Base-by-base conservation (phyloP, 2,113 vertebrate genomes). In the Trematocara marginatum region DNA sequence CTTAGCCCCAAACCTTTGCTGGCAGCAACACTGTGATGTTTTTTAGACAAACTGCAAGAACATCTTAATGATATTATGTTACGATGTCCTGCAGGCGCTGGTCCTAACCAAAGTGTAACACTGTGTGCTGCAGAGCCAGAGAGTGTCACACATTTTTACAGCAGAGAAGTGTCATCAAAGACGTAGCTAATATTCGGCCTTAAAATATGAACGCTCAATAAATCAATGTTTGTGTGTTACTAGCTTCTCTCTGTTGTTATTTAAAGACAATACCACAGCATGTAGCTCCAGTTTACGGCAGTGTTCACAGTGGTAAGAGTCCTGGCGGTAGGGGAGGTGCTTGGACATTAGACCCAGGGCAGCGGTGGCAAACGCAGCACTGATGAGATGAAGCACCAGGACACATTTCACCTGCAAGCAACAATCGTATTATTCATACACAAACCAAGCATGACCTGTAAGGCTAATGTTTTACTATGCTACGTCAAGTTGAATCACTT, bases 221-320 rank as follows among this genome's bases (percentile, higher is more conserved):
- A 42, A 3, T 6, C 0, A 1, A 0, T 9, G 54, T 42, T 35
- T 57, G 20, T n/a, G 6, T 10, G 51, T 40, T 40, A n/a, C 10
- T 52, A 59, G 23, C 16, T 47, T 71, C 31, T 76, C 3, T 74
- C 18, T 71, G 51, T 42, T 23, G 8, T 26, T 11, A 64, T 18
- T 56, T 29, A 49, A 52, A 45, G 45, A 53, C 47, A 42, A 83
- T 96, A 97, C 96, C 96, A 96, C 96, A 6, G 96, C 92, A 3
- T 95, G 95, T 4, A 95, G 93, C 92, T 96, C 96, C 91, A 96
- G 93, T 16, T 86, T 83, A 34, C 92, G 92, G 91, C 96, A 97
- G 94, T 96, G 96, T 81, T 96, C 96, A 35, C 96, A 97, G 94
- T 97, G 96, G 91, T 97, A 96, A 0, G 96, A 96, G 91, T 96